A percentile compares a stretch with the other conserved stretches of the same genome.
These are phyloP conservation scores for Euura saliciscinereae DNA, from an alignment of 1,140 invertebrate species.

Conservation along the genomic window DNA sequence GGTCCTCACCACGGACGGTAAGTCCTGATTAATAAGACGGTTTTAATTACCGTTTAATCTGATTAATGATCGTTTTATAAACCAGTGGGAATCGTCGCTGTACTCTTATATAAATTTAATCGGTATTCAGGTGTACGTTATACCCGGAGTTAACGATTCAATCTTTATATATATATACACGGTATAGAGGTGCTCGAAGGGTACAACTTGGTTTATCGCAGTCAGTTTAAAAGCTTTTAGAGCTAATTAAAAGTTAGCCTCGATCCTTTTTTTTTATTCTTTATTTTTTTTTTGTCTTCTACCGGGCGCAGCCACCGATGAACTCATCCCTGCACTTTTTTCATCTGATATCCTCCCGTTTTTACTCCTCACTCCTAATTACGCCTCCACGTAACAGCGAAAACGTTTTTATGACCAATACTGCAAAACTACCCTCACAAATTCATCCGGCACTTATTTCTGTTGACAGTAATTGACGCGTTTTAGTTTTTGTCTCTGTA, in stretches of 20 bases:
- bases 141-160: constrained; percentile 6
- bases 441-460: too few species aligned
- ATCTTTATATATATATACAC: not conserved
- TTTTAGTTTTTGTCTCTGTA: too few species aligned
- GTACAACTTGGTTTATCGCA: constrained; percentile 3
- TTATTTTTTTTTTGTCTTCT: too few species aligned
- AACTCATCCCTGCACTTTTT: too few species aligned
- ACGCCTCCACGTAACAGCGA: too few species aligned
- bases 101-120: not conserved
- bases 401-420: too few species aligned
- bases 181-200: not conserved
- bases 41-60: not conserved
- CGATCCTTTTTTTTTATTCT: too few species aligned
- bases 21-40: constrained; percentile 23
- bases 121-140: not conserved
- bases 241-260: not conserved
- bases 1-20: constrained; percentile 69
- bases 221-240: constrained; percentile 5
- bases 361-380: too few species aligned
- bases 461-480: too few species aligned
- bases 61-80: not conserved
- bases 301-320: too few species aligned
- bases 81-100: not conserved
- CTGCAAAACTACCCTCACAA: too few species aligned
- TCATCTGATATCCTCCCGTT: too few species aligned